Base-by-base conservation (phyloP, 1,140 invertebrate genomes). In the Rhynchophorus ferrugineus region DNA sequence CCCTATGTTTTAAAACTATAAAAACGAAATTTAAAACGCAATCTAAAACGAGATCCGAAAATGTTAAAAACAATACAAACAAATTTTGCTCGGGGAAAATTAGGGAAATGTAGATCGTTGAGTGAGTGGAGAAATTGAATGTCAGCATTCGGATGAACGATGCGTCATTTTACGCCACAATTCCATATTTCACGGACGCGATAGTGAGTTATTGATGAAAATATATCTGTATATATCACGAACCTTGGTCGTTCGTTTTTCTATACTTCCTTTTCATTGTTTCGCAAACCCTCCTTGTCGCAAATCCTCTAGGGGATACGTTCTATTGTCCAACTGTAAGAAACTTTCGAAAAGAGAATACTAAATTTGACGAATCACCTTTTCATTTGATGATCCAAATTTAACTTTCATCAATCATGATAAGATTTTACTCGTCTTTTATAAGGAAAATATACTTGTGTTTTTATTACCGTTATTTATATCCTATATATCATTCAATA, bases 171-270 rank as follows among this genome's bases (percentile, higher is more conserved):
- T 29, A 29, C 54, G 56, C 56, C 56, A 56, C 52, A 60, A 58
- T 56, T 60, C 56, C 59, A 60, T 60, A 60, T 60, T 60, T 60
- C 56, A 60, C 56, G 46, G 54, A 51, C 44, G 53, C 43, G 59
- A 60, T 60, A 60, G 59, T 60, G 59, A 56, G 56, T 60, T 58
- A 60, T 60, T 60, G 59, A 60, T 60, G 58, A 58, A 29, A 29
- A 29, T 29, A 29, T 29, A 52, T 49, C 54, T 52, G 47, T 57
- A 54, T 60, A 49, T 59, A 56, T 45, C 54, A 57, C 49, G 46
- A 49, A 46, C 47, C 34, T 59, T 42, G 36, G 16, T 45, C 49
- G 36, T 24, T 45, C 48, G 49, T 29, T 29, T 29, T 11, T 29
- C 11, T 29, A 11, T 11, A 24, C 49, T 50, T 52, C 44, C 37